Evolutionary conservation across 2,888 invertebrate species (phyloP), one percentile per base, ranked within the genome.

Genomic region (Dinocampus coccinellae): DNA sequence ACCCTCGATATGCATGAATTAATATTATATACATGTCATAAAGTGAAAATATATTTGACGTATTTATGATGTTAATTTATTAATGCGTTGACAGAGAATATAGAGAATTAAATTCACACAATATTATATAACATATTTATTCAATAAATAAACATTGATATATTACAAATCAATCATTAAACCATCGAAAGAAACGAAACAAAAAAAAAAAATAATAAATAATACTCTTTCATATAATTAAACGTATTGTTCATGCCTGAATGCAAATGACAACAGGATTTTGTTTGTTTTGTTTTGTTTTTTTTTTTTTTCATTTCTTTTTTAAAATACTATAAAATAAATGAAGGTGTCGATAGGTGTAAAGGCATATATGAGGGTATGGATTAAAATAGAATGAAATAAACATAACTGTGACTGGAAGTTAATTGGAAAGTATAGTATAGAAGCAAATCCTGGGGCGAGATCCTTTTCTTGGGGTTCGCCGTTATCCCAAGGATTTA

Each of bases 401-500:
- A 70, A 70, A 70, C 64, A 64, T 65, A 70, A 70, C 65, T 70
- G 65, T 67, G 72, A 72, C 72, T 72, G 67, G 24, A 65, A 76
- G 74, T 76, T 77, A 76, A 77, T 77, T 77, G 76, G 76, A 77
- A 77, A 77, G 67, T 63, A 53, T 61, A 47, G 65, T 63, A 67
- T 63, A 68, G 67, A 62, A 63, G 67, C 67, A 33, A 72, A 72
- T 63, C 72, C 72, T 57, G 72, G 72, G 72, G 72, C 67, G 72
- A 62, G 63, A 68, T 62, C 62, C 66, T 66, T 71, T 66, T 71
- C 66, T 71, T 55, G 72, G 74, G 74, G 74, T 73, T 75, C 73
- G 76, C 77, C 77, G 77, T 77, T 77, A 77, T 73, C 75, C 76
- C 61, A 69, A 75, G 77, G 77, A 77, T 77, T 77, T 77, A 77